Conservation (phyloP, 2,888 invertebrate species). For the Napeogenes inachia region DNA sequence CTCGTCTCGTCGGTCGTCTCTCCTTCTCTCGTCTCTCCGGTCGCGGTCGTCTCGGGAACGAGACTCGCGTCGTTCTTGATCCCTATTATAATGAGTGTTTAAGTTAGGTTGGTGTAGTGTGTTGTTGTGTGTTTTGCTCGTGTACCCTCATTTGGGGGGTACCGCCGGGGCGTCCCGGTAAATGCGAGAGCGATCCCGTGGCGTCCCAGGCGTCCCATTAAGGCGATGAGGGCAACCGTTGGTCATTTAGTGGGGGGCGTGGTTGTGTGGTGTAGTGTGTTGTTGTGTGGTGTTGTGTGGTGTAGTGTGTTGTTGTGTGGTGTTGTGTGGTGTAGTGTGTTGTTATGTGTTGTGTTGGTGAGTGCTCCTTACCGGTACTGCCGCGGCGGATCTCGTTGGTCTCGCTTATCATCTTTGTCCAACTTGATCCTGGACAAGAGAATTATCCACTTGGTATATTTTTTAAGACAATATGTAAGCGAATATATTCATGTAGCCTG, state of each 20-base stretch:
- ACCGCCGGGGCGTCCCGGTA: too few relatives aligned
- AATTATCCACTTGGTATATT: not conserved
- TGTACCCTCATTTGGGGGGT: too few relatives aligned
- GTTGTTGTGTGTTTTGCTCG: too few relatives aligned
- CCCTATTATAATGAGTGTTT: constrained; percentile 13
- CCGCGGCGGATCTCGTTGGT: constrained; percentile 32
- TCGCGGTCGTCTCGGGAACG: constrained; percentile 27
- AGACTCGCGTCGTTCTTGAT: constrained; percentile 30
- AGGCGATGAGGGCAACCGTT: too few relatives aligned
- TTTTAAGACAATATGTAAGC: too few relatives aligned
- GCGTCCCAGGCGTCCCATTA: too few relatives aligned
- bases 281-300: too few relatives aligned
- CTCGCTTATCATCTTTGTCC: constrained; percentile 29
- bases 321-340: too few relatives aligned
- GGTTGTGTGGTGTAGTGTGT: not conserved
- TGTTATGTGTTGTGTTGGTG: not conserved
- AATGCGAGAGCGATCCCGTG: too few relatives aligned
- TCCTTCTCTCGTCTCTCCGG: constrained; percentile 22
- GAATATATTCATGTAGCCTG: not conserved
- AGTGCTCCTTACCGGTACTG: constrained; percentile 30
- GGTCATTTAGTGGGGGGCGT: not conserved
- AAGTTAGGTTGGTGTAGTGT: not conserved
- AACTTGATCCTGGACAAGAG: constrained; percentile 30
- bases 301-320: too few relatives aligned
- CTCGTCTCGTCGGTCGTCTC: constrained; percentile 29